These are phyloP conservation scores for Tachystola acroxantha DNA, from an alignment of 2,888 invertebrate genomes.

Conservation along the genomic window DNA sequence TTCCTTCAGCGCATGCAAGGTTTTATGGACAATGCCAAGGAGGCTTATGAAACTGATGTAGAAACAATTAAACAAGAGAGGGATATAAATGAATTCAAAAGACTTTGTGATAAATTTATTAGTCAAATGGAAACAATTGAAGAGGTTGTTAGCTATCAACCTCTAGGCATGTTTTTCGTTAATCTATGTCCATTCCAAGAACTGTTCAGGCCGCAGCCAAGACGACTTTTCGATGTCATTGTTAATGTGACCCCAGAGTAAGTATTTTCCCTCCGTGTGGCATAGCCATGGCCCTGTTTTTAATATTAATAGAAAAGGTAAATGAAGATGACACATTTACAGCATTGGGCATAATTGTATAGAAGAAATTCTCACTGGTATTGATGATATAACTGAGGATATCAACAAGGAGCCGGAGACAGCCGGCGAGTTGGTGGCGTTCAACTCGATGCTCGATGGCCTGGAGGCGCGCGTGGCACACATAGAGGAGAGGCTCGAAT, in stretches of 20 bases:
- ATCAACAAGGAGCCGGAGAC: slow-evolving; percentile 82
- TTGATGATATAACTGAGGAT: slow-evolving; percentile 80
- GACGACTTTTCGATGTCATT: slow-evolving; percentile 81
- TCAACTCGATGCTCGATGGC: slow-evolving; percentile 83
- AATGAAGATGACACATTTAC: too few species aligned
- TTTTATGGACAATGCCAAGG: slow-evolving; percentile 83
- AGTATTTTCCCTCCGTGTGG: too few species aligned
- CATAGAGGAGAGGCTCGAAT: slow-evolving; percentile 86
- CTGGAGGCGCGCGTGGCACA: slow-evolving; percentile 81
- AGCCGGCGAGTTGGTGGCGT: slow-evolving; percentile 85
- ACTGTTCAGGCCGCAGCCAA: slow-evolving; percentile 84
- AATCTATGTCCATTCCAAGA: slow-evolving; percentile 85
- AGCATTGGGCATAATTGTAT: slow-evolving; percentile 82
- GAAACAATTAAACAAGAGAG: slow-evolving; percentile 80
- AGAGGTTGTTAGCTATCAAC: slow-evolving; percentile 81
- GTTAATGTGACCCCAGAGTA: slow-evolving; percentile 82
- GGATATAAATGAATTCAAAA: slow-evolving; percentile 81
- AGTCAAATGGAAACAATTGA: slow-evolving; percentile 83
- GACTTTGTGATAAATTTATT: slow-evolving; percentile 82
- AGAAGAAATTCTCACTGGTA: slow-evolving; percentile 77
- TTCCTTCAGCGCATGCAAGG: slow-evolving; percentile 82
- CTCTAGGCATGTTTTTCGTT: slow-evolving; percentile 85
- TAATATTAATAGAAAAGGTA: too few species aligned
- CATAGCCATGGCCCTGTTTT: too few species aligned
- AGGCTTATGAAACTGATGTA: slow-evolving; percentile 82